phyloP scores from a whole-genome alignment of 2,113 vertebrate genomes.

The Nyctereutes procyonoides region DNA sequence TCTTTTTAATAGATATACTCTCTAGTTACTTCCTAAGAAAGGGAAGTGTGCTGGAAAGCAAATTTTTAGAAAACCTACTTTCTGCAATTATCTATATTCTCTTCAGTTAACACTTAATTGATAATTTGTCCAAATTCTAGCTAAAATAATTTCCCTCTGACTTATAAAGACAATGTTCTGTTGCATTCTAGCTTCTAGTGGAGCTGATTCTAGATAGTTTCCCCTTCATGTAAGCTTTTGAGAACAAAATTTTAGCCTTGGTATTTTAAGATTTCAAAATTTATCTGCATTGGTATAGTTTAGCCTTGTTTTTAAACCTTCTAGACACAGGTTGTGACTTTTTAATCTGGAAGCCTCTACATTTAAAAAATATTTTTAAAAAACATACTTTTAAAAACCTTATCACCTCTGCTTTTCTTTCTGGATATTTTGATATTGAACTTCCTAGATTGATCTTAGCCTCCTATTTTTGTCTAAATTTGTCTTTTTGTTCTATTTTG shows the following conservation, averaged over 20 bases:
- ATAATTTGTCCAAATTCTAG: background rate
- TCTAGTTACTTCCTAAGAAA: background rate
- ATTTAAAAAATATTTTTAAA: slow-evolving; percentile 38
- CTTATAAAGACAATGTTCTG: background rate
- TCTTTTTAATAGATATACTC: background rate
- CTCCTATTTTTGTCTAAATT: background rate
- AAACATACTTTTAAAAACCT: background rate
- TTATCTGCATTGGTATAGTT: background rate
- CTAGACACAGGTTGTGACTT: background rate
- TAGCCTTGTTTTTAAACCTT: background rate
- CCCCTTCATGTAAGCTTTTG: background rate
- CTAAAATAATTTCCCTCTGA: background rate
- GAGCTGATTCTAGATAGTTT: background rate
- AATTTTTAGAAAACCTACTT: background rate
- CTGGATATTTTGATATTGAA: slow-evolving; percentile 3
- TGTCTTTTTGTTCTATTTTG: slow-evolving; percentile 33
- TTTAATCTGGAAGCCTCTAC: background rate
- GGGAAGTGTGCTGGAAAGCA: background rate
- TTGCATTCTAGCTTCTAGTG: background rate
- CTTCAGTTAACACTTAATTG: background rate
- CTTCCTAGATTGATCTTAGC: background rate
- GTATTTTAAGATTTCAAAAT: slow-evolving; percentile 39
- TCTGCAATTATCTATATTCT: background rate
- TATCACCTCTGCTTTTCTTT: background rate
- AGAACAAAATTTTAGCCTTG: background rate